A percentile compares a stretch with the other conserved stretches of the same genome.
Evolutionary conservation across 2,113 vertebrate species (phyloP).

Genomic region (Oceanites oceanicus): DNA sequence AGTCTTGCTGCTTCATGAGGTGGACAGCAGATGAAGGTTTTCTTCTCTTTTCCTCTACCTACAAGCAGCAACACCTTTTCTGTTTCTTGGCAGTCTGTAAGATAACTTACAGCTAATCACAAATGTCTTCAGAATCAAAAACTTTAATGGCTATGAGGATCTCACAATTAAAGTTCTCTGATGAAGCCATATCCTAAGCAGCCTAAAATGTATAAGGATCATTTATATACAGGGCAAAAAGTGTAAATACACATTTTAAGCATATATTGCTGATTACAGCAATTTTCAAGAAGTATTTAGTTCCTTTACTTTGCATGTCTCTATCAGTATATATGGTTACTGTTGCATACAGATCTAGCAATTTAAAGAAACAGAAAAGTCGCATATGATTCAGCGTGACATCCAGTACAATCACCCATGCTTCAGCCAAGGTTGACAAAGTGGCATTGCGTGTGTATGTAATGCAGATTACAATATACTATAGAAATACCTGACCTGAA

Average conservation of each 20-base stretch:
- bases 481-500: background rate
- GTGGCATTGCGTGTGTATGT: too few relatives aligned
- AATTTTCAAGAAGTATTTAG: background rate
- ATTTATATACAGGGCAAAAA: background rate
- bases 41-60: background rate
- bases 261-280: background rate
- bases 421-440: background rate
- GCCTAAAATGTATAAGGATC: background rate
- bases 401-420: background rate
- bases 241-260: background rate
- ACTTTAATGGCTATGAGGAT: background rate
- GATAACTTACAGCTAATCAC: background rate
- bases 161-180: background rate
- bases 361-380: background rate
- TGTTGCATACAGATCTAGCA: background rate
- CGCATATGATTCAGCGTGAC: background rate
- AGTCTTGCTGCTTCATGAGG: background rate
- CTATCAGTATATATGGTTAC: background rate
- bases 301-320: background rate
- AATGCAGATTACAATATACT: background rate
- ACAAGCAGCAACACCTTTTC: background rate
- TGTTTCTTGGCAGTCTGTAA: background rate
- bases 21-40: background rate
- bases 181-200: background rate
- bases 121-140: background rate